Evolutionary conservation across 2,113 vertebrate genomes (phyloP).

Genomic region (Alectura lathami): DNA sequence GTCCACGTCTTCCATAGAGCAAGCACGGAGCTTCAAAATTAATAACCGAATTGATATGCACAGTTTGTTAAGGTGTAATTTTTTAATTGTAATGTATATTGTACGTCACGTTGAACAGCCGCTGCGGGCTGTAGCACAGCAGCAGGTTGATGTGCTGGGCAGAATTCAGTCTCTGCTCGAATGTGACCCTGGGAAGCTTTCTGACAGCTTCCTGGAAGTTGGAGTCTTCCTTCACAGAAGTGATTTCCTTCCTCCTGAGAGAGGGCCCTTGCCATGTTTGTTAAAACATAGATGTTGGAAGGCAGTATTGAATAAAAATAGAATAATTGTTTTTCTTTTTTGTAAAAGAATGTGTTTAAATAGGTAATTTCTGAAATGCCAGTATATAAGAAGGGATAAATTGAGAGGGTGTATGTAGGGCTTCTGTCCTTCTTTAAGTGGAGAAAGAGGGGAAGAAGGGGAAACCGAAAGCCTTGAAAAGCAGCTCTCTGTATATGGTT

Average conservation of each 20-base stretch:
- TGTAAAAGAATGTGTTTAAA: neutral
- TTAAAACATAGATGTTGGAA: neutral
- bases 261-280: neutral
- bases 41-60: conserved; percentile 41
- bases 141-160: conserved; percentile 21
- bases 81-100: conserved; percentile 53
- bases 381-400: neutral
- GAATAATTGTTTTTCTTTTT: neutral
- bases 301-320: neutral
- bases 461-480: neutral
- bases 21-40: conserved; percentile 40
- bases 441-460: neutral
- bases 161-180: neutral
- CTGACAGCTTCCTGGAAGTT: neutral
- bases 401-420: neutral
- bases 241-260: neutral
- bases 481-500: neutral
- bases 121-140: neutral
- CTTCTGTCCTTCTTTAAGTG: neutral
- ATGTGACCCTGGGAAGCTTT: neutral
- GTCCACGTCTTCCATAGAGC: neutral
- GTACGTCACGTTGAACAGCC: neutral
- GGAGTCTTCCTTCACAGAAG: neutral
- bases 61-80: conserved; percentile 61
- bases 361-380: neutral